Conservation (phyloP, 2,113 vertebrate species). For the Colinus virginianus region DNA sequence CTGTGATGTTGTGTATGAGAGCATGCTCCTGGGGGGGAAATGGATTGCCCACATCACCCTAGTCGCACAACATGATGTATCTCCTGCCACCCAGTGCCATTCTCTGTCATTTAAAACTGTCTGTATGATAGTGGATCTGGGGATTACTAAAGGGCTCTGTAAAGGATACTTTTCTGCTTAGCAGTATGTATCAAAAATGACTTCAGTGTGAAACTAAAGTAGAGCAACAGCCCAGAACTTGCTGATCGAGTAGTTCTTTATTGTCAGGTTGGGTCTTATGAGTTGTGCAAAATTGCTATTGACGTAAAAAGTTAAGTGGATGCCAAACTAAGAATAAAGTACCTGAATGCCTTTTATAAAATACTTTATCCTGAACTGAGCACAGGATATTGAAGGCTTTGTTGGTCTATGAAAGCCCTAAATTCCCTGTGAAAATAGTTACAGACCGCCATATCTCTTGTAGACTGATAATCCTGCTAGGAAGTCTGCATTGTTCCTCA, state of each 20-base stretch:
- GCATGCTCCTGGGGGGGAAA: not conserved
- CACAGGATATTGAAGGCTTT: not conserved
- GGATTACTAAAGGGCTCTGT: not conserved
- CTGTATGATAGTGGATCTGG: not conserved
- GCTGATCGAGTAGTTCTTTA: not conserved
- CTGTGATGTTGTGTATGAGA: not conserved
- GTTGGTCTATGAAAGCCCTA: not conserved
- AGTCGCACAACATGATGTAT: not conserved
- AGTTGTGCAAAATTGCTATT: not conserved
- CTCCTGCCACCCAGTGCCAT: not conserved
- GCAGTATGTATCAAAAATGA: not conserved
- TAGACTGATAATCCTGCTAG: not conserved
- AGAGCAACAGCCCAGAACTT: not conserved
- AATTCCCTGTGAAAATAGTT: not conserved
- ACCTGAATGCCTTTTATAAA: not conserved
- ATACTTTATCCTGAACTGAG: not conserved
- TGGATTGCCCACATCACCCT: not conserved
- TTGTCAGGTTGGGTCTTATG: not conserved
- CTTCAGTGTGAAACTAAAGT: not conserved
- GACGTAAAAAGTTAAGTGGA: not conserved
- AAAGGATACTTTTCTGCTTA: not conserved
- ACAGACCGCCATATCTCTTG: not conserved
- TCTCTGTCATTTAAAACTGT: not conserved
- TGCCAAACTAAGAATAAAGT: not conserved
- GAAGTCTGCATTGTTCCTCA: not conserved